phyloP scores from a whole-genome alignment of 2,888 invertebrate species.

The Plusia festucae region DNA sequence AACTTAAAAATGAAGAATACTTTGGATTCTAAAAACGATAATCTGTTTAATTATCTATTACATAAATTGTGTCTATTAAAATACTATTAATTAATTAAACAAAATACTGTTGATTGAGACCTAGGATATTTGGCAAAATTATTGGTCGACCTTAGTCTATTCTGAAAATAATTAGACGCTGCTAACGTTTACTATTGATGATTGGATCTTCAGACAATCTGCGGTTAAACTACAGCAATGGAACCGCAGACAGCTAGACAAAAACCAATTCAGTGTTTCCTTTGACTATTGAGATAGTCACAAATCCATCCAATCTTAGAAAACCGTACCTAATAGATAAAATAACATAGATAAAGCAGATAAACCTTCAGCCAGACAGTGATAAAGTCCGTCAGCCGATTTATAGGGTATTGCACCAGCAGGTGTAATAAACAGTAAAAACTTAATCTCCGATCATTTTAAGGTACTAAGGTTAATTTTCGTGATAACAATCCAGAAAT shows the following conservation, averaged over 20 bases:
- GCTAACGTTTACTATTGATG: slow-evolving; percentile 18
- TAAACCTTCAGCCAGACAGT: neutral
- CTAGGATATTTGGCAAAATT: slow-evolving; percentile 23
- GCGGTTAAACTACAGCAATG: slow-evolving; percentile 36
- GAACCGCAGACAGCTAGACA: slow-evolving; percentile 44
- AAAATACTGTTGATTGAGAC: neutral
- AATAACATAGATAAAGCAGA: neutral
- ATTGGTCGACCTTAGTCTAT: slow-evolving; percentile 10
- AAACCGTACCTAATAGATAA: neutral
- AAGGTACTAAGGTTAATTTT: no score
- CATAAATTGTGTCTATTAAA: no score
- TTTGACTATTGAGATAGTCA: slow-evolving; percentile 24
- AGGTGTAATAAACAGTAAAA: neutral
- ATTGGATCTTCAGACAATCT: slow-evolving; percentile 23
- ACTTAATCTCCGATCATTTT: neutral
- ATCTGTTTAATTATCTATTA: neutral
- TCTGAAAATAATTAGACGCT: slow-evolving; percentile 20
- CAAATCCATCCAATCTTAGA: slow-evolving; percentile 1
- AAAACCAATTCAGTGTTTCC: slow-evolving; percentile 30
- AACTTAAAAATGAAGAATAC: no score
- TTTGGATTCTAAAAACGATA: neutral
- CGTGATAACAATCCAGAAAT: no score
- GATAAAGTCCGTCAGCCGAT: neutral
- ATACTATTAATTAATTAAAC: neutral
- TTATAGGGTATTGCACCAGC: neutral